Evolutionary conservation across 1,140 invertebrate genomes (phyloP).

Genomic region (Aphelinus atriplicis): DNA sequence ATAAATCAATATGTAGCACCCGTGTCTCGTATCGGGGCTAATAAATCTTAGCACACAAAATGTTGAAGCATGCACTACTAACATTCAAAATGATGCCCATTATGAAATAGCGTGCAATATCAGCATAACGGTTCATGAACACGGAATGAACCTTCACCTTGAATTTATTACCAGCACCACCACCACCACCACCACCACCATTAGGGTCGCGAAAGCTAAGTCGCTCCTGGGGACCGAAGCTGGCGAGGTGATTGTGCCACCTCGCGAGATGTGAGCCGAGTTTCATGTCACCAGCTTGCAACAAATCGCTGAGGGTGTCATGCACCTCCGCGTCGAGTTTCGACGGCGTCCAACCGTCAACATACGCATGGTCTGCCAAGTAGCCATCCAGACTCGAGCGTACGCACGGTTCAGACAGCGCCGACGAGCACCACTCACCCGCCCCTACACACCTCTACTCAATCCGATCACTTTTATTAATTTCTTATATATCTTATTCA

Average conservation of each 20-base stretch:
- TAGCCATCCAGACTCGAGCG: constrained; percentile 62
- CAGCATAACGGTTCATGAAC: not conserved
- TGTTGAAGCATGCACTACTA: too few species aligned
- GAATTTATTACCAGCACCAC: constrained; percentile 42
- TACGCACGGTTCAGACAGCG: constrained; percentile 56
- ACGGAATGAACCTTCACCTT: constrained; percentile 40
- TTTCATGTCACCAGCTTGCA: constrained; percentile 41
- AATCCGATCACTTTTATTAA: constrained; percentile 20
- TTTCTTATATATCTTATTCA: not conserved
- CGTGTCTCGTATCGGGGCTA: too few species aligned
- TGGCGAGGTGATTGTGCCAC: constrained; percentile 63
- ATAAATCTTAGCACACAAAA: too few species aligned
- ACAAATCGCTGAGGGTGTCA: constrained; percentile 44
- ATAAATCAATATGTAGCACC: too few species aligned
- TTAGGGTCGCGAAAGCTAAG: constrained; percentile 46
- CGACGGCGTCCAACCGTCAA: constrained; percentile 64
- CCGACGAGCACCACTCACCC: constrained; percentile 48
- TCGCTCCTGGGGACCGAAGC: constrained; percentile 52
- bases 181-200: constrained; percentile 14
- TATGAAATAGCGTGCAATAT: too few species aligned
- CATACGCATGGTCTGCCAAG: constrained; percentile 63
- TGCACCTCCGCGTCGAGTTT: constrained; percentile 59
- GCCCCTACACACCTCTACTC: constrained; percentile 37
- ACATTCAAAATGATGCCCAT: too few species aligned
- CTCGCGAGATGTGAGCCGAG: constrained; percentile 57